Evolutionary conservation across 2,888 invertebrate genomes (phyloP).

Genomic region (Penaeus monodon): DNA sequence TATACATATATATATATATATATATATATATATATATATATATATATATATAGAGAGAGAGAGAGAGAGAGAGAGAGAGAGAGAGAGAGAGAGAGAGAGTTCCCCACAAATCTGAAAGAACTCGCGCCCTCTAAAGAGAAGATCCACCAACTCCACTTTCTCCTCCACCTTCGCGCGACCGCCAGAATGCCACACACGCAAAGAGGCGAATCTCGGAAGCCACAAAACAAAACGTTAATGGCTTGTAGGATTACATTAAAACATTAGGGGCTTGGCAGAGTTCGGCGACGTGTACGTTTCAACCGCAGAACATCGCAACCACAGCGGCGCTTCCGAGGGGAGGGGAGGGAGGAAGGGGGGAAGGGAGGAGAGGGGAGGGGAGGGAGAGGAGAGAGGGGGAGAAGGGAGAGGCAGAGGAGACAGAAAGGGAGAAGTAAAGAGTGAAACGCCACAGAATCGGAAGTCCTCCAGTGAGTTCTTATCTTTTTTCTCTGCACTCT

Average conservation of each 20-base stretch:
- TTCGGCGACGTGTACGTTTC: not conserved
- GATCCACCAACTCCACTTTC: not conserved
- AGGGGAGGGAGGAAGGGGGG: not conserved
- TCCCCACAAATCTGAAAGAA: too few relatives aligned
- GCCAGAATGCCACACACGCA: too few relatives aligned
- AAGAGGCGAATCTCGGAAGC: too few relatives aligned
- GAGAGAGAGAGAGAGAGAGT: not conserved
- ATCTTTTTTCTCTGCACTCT: not conserved
- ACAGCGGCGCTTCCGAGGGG: not conserved
- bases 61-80: constrained; percentile 2
- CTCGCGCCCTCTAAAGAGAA: too few relatives aligned
- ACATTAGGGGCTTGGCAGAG: not conserved
- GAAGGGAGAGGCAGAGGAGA: not conserved
- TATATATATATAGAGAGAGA: not conserved
- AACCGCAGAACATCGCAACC: too few relatives aligned
- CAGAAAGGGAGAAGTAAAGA: constrained; percentile 1
- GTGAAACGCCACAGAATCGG: not conserved
- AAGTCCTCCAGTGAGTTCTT: not conserved
- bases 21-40: not conserved
- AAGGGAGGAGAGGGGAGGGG: not conserved
- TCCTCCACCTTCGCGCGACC: too few relatives aligned
- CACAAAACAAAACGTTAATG: too few relatives aligned
- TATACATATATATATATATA: too few relatives aligned
- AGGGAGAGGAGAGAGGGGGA: not conserved
- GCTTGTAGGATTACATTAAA: too few relatives aligned